Evolutionary conservation across 1,140 invertebrate genomes (phyloP), one percentile per base, ranked within the genome.

Genomic region (Drosophila tsacasi): DNA sequence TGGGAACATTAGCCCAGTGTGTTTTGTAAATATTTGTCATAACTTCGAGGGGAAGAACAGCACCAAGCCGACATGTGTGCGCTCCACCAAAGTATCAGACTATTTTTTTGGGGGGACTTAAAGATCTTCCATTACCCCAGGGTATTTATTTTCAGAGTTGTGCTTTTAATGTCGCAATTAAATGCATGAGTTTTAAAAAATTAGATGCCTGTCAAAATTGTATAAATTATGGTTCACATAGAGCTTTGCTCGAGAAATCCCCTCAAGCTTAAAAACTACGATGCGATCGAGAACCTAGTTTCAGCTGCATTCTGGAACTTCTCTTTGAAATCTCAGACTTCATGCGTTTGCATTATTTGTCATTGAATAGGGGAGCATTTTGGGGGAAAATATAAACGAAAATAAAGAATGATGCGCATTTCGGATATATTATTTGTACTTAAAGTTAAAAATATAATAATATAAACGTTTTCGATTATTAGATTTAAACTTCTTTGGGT

Each of bases 11-110:
- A 90, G 84, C 67, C 75, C 59, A 59, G 64, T 74, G 54, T 90
- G 85, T 89, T 77, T 87, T 89, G 81, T 89, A 89, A 89, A 89
- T 89, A 89, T 89, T 90, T 89, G 85, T 89, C 81, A 90, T 89
- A 89, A 90, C 83, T 89, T 47, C 55, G 57, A 73, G 68, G 69
- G 67, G 67, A 30, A 13, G 23, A 37, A 3, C 57, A 32, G 21
- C 15, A 50, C n/a, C 37, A 17, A 60, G 55, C 12, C 69, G 55
- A 73, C 69, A 73, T 73, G 68, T 73, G 69, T 73, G 69, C 54
- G 17, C 68, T 42, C 19, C 65, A 58, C 57, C 74, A 57, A 42
- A 77, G 32, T 23, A 30, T 7, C 63, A 57, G 54, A 57, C 49
- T n/a, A 39, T 50, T 40, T 49, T 58, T 37, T 47, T 55, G 37